Conservation (phyloP, 2,113 vertebrate genomes). For the Cranoglanis bouderius region DNA sequence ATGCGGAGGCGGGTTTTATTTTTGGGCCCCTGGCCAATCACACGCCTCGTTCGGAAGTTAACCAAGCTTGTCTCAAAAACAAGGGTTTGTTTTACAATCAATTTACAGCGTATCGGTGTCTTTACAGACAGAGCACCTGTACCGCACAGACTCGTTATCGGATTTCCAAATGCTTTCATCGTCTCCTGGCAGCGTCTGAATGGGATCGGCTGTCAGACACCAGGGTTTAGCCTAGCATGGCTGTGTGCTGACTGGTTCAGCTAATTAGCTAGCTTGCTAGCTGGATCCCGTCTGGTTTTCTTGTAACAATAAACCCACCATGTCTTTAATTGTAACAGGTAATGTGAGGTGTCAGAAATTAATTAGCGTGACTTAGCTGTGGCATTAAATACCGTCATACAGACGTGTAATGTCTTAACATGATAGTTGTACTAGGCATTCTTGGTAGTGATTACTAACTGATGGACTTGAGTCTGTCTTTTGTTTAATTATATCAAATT, state of each 20-base stretch:
- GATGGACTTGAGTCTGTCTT: too few species aligned
- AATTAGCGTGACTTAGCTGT: not conserved
- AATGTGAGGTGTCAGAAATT: not conserved
- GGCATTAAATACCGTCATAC: not conserved
- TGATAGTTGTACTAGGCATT: not conserved
- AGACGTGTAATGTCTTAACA: not conserved
- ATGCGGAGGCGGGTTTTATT: not conserved
- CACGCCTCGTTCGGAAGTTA: not conserved
- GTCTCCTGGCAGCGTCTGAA: not conserved
- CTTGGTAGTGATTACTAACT: not conserved
- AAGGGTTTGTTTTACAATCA: not conserved
- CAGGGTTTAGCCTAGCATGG: conserved; percentile 4
- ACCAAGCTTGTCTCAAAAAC: not conserved
- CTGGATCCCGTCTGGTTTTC: not conserved
- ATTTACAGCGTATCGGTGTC: not conserved
- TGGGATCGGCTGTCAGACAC: not conserved
- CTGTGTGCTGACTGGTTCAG: not conserved
- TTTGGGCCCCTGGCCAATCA: not conserved
- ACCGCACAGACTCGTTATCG: not conserved
- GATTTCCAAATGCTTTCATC: not conserved
- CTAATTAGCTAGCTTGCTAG: not conserved
- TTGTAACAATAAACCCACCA: not conserved
- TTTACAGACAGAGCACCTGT: too few species aligned
- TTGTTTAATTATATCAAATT: not conserved
- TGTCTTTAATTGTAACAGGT: not conserved